phyloP scores from a whole-genome alignment of 2,888 invertebrate genomes.

The Synanthedon formicaeformis region DNA sequence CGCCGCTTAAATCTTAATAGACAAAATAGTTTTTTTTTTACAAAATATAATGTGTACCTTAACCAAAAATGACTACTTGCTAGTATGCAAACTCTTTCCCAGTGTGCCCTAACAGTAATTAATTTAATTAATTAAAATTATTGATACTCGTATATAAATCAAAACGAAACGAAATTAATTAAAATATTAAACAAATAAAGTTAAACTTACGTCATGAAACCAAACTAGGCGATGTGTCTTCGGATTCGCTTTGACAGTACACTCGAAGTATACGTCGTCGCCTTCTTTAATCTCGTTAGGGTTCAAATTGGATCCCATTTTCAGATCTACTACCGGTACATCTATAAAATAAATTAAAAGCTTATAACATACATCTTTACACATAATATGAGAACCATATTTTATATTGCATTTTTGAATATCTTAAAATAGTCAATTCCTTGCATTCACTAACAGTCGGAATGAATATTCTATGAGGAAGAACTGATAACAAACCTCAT shows the following conservation, averaged over 20 bases:
- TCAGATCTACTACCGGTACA: conserved; percentile 82
- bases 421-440: background rate
- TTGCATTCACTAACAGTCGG: no score
- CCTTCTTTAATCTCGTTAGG: conserved; percentile 91
- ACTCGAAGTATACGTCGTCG: conserved; percentile 91
- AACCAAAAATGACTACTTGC: no score
- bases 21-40: no score
- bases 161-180: no score
- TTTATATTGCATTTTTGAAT: background rate
- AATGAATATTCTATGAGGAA: no score
- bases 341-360: conserved; percentile 68
- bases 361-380: background rate
- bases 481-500: no score
- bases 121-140: no score
- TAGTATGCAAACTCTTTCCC: no score
- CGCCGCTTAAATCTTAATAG: no score
- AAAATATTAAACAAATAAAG: background rate
- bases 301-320: conserved; percentile 87
- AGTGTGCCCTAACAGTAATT: no score
- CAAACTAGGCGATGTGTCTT: conserved; percentile 86
- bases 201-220: conserved; percentile 77
- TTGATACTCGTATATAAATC: no score
- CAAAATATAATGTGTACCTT: no score
- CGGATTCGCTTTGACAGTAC: conserved; percentile 86
- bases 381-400: background rate